Base-by-base conservation (phyloP, 2,888 invertebrate genomes). In the Pheosia tremula region DNA sequence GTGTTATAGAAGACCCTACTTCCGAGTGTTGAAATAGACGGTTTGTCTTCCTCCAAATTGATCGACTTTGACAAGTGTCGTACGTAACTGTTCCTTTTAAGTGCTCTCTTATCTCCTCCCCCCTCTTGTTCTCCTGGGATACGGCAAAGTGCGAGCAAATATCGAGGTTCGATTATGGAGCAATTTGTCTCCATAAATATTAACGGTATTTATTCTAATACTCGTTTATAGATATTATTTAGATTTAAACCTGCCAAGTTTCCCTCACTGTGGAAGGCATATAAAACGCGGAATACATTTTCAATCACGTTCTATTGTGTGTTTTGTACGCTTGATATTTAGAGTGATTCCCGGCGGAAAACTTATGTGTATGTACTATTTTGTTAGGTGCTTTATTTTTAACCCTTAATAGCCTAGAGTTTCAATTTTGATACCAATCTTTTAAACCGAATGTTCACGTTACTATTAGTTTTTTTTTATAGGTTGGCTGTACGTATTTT, bases 301-400 rank as follows among this genome's bases (percentile, higher is more conserved):
- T 53, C 63, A 67, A 66, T 68, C 74, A 74, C 72, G 75, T 74
- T 62, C 61, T 59, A 56, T 66, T 74, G 68, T 74, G 61, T 65
- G 62, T 57, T 47, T 63, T 65, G 66, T 72, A 63, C 9, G 47
- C n/a, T 47, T n/a, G 47, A n/a, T 10, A 11, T 24, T 9, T 11
- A 37, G 37, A 37, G 37, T 24, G 36, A 53, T 37, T 24, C 24
- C 24, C 1, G 24, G 24, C 24, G 0, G 24, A 24, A 24, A 24
- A 24, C 24, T 24, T 24, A 1, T 24, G 24, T 24, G 24, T 24
- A 2, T 24, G 24, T 24, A 24, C 24, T 24, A 24, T 24, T 24
- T 24, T n/a, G n/a, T 24, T 24, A 2, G 24, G 24, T 24, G 24
- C 24, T 24, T 24, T 24, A 24, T 24, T 24, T 24, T 24, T n/a